Evolutionary conservation across 1,140 invertebrate species (phyloP).

Genomic region (Trichonephila clavata): DNA sequence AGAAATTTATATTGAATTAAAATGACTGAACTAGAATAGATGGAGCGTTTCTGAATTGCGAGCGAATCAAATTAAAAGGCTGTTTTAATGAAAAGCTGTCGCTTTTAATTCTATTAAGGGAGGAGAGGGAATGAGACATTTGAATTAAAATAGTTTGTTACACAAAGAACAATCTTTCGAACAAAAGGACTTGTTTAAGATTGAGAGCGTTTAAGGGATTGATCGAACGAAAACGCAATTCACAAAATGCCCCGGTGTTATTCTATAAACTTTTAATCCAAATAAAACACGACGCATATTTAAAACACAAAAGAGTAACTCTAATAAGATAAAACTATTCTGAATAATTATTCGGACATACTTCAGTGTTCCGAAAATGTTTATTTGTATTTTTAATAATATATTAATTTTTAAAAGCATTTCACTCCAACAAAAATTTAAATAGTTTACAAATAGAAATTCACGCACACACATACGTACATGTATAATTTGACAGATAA

Average conservation of each 20-base stretch:
- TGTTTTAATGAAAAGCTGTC: slow-evolving; percentile 25
- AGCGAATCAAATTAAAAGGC: slow-evolving; percentile 21
- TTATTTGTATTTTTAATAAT: too few species aligned
- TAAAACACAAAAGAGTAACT: too few species aligned
- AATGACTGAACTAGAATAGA: not conserved
- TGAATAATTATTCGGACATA: too few species aligned
- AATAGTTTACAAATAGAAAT: too few species aligned
- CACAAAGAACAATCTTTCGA: not conserved
- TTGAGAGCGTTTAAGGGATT: not conserved
- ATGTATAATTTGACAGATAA: too few species aligned
- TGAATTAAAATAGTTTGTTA: slow-evolving; percentile 34
- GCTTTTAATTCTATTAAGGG: slow-evolving; percentile 31
- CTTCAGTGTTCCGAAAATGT: too few species aligned
- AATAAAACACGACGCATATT: too few species aligned
- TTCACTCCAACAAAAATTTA: too few species aligned
- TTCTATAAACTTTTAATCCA: not conserved
- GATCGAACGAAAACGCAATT: not conserved
- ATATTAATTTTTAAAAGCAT: too few species aligned
- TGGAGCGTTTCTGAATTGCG: slow-evolving; percentile 9
- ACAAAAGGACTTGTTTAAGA: not conserved
- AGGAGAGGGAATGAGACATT: not conserved
- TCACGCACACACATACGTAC: too few species aligned
- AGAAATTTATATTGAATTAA: slow-evolving; percentile 36
- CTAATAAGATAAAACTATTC: too few species aligned
- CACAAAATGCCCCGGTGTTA: not conserved